Evolutionary conservation across 2,113 vertebrate species (phyloP).

Genomic region (Pontoporia blainvillei): DNA sequence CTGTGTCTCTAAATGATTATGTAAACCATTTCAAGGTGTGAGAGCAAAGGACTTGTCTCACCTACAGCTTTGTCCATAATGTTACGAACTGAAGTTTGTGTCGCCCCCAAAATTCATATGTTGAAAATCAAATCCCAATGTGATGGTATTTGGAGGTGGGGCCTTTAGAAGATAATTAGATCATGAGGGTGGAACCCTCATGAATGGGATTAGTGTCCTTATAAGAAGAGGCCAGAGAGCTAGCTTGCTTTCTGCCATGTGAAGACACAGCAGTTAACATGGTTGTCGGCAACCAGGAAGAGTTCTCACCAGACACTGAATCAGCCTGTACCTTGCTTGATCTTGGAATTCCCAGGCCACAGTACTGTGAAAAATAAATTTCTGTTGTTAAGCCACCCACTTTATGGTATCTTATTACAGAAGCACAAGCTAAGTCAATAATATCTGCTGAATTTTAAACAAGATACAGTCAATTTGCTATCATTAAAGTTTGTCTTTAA

Average conservation of each 20-base stretch:
- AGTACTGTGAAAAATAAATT: background rate
- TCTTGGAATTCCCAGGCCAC: background rate
- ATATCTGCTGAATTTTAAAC: background rate
- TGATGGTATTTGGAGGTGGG: background rate
- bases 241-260: background rate
- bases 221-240: background rate
- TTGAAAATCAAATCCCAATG: background rate
- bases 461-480: background rate
- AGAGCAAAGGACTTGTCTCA: background rate
- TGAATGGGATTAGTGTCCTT: background rate
- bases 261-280: background rate
- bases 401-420: background rate
- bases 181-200: background rate
- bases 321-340: background rate
- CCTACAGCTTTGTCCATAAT: background rate
- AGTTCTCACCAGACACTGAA: background rate
- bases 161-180: background rate
- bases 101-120: background rate
- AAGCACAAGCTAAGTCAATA: background rate
- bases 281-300: background rate
- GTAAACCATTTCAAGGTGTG: background rate
- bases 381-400: background rate
- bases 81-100: background rate
- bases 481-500: background rate
- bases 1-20: background rate